phyloP scores from a whole-genome alignment of 2,888 invertebrate genomes.

The Synergus itoensis region DNA sequence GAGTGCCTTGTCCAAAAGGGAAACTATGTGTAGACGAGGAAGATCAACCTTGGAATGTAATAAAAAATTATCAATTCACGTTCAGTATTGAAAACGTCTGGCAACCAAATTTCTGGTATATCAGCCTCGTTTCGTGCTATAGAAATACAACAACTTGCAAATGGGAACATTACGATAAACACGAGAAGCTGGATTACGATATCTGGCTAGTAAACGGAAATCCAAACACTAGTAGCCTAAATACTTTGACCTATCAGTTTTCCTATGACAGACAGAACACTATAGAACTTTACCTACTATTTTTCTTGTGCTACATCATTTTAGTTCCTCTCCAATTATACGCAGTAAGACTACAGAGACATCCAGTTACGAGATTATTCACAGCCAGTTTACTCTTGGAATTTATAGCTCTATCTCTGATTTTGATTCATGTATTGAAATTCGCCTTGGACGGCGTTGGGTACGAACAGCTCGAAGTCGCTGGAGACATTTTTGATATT shows the following conservation, averaged over 20 bases:
- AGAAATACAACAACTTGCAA: constrained; percentile 88
- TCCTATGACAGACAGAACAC: constrained; percentile 97
- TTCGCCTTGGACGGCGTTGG: constrained; percentile 96
- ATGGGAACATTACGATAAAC: constrained; percentile 88
- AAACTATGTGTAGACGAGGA: constrained; percentile 90
- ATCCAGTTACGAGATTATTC: constrained; percentile 94
- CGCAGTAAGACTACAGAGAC: constrained; percentile 92
- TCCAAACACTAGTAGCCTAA: constrained; percentile 92
- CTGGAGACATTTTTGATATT: constrained; percentile 95
- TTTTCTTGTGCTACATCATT: constrained; percentile 91
- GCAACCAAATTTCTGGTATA: constrained; percentile 97
- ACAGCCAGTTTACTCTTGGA: constrained; percentile 92
- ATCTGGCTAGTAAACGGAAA: constrained; percentile 98
- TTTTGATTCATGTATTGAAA: constrained; percentile 92
- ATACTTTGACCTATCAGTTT: constrained; percentile 95
- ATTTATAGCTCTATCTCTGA: constrained; percentile 91
- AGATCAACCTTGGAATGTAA: constrained; percentile 90
- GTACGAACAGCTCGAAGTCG: constrained; percentile 87
- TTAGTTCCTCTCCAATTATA: constrained; percentile 94
- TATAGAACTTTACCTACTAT: constrained; percentile 92
- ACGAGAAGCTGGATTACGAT: constrained; percentile 87
- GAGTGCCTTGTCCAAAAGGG: constrained; percentile 90
- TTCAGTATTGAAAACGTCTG: constrained; percentile 93
- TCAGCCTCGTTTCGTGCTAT: constrained; percentile 96
- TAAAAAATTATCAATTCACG: constrained; percentile 94